Evolutionary conservation across 2,113 vertebrate species (phyloP).

Genomic region (Anarrhichthys ocellatus): DNA sequence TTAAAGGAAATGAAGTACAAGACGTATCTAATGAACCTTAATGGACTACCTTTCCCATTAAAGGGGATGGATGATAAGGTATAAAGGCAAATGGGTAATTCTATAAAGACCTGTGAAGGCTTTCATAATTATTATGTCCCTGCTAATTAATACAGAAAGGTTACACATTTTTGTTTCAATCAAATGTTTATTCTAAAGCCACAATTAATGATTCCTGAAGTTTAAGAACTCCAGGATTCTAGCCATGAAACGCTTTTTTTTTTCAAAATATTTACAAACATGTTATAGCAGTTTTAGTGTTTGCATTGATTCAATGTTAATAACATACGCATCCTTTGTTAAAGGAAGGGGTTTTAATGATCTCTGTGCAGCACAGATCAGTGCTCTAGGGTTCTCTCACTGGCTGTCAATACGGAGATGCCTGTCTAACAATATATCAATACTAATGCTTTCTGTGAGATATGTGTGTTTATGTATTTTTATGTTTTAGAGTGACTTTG

Average conservation of each 20-base stretch:
- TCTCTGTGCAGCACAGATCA: constrained; percentile 63
- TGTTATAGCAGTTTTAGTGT: not conserved
- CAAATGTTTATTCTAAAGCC: constrained; percentile 61
- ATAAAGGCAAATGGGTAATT: constrained; percentile 71
- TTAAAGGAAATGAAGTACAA: constrained; percentile 82
- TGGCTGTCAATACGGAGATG: constrained; percentile 68
- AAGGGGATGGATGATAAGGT: constrained; percentile 72
- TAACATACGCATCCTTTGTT: constrained; percentile 41
- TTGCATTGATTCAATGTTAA: constrained; percentile 30
- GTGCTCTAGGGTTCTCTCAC: constrained; percentile 67
- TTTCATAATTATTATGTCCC: constrained; percentile 54
- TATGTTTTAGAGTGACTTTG: not conserved
- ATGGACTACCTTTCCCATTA: constrained; percentile 78
- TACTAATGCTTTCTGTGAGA: constrained; percentile 42
- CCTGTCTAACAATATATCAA: constrained; percentile 63
- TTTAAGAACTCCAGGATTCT: not conserved
- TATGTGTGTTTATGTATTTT: not conserved
- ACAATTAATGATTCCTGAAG: constrained; percentile 33
- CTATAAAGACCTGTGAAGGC: constrained; percentile 49
- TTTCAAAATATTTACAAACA: not conserved
- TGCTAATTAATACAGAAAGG: constrained; percentile 62
- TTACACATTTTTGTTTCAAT: constrained; percentile 56
- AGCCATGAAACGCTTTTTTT: not conserved
- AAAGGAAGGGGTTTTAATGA: constrained; percentile 66
- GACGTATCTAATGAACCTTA: constrained; percentile 80